Evolutionary conservation across 1,140 invertebrate genomes (phyloP).

Genomic region (Octopus sinensis): DNA sequence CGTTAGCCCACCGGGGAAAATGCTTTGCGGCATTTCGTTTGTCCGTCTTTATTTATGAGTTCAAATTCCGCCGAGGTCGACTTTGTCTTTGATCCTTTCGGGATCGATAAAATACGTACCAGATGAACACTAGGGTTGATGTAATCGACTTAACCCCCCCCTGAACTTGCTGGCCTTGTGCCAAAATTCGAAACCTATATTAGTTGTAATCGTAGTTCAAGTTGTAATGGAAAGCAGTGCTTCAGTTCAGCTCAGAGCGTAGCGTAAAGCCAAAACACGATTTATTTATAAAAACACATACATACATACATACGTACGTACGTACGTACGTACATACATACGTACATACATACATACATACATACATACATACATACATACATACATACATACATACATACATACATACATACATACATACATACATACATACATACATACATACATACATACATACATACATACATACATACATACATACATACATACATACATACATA

Average conservation of each 20-base stretch:
- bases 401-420: conserved; percentile 19
- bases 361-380: conserved; percentile 12
- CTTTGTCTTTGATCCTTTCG: too few species aligned
- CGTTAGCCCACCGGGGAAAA: too few species aligned
- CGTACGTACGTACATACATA: conserved; percentile 12
- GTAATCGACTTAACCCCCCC: too few species aligned
- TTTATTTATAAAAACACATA: background rate
- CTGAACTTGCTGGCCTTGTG: too few species aligned
- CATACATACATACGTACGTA: conserved; percentile 11
- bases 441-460: background rate
- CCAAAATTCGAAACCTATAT: too few species aligned
- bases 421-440: conserved; percentile 10
- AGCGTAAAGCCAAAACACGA: background rate
- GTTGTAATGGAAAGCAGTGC: background rate
- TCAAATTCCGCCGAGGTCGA: too few species aligned
- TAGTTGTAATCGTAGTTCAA: background rate
- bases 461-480: conserved; percentile 9
- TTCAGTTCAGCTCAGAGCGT: background rate
- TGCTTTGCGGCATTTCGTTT: too few species aligned
- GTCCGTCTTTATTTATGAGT: too few species aligned
- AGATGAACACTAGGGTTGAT: too few species aligned
- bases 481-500: too few species aligned
- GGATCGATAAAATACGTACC: too few species aligned
- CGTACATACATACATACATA: conserved; percentile 16
- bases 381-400: conserved; percentile 18